phyloP scores from a whole-genome alignment of 2,113 vertebrate genomes.

The pig (Sus scrofa) region T2T-Sscrofa CM000826.6:26498501-26499000 shows the following conservation, averaged over 20 bases:
- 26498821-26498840: neutral
- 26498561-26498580: neutral
- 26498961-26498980: neutral
- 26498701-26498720: conserved; percentile 53
- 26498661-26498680: conserved; percentile 9
- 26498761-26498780: conserved; percentile 79
- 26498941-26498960: neutral
- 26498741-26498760: conserved; percentile 56
- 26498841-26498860: conserved; percentile 40
- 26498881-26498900: neutral
- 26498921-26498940: neutral
- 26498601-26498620: neutral
- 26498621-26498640: neutral
- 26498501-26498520: conserved; percentile 66
- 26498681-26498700: neutral
- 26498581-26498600: neutral
- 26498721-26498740: conserved; percentile 37
- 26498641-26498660: neutral
- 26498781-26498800: conserved; percentile 59
- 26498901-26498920: neutral
- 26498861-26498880: conserved; percentile 47
- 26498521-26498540: conserved; percentile 47
- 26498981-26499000: neutral
- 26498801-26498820: conserved; percentile 67
- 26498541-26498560: conserved; percentile 41